phyloP scores from a whole-genome alignment of 2,888 invertebrate species.

The Melanchra persicariae region DNA sequence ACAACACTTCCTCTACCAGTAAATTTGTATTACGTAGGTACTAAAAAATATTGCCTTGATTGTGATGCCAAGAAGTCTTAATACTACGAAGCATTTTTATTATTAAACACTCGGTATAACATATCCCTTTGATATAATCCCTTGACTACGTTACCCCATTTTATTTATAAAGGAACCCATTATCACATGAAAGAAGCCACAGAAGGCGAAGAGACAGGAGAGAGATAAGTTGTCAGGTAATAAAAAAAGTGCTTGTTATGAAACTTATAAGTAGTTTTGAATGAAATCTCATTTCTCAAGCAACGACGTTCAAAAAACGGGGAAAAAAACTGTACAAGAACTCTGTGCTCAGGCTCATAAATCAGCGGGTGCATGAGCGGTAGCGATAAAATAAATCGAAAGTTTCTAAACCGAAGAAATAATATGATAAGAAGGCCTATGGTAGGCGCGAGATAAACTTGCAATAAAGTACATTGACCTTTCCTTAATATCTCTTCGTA shows the following conservation, averaged over 20 bases:
- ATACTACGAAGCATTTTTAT: neutral
- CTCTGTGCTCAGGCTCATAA: slow-evolving; percentile 20
- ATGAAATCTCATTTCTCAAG: slow-evolving; percentile 64
- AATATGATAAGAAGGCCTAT: neutral
- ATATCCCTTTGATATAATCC: neutral
- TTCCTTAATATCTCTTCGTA: too few relatives aligned
- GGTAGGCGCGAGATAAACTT: too few relatives aligned
- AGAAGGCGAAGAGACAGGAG: too few relatives aligned
- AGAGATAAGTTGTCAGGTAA: slow-evolving; percentile 40
- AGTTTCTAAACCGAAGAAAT: neutral
- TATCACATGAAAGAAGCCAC: neutral
- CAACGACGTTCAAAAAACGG: slow-evolving; percentile 38
- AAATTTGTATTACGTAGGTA: too few relatives aligned
- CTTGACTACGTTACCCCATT: neutral
- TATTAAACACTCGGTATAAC: neutral
- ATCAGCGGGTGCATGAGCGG: neutral
- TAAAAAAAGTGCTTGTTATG: slow-evolving; percentile 55
- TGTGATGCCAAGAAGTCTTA: too few relatives aligned
- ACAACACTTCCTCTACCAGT: too few relatives aligned
- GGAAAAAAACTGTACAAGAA: slow-evolving; percentile 37
- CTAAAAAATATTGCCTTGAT: too few relatives aligned
- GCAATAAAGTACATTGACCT: too few relatives aligned
- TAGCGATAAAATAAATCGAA: neutral
- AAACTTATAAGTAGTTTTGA: slow-evolving; percentile 66
- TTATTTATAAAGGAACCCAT: slow-evolving; percentile 27